Conservation (phyloP, 2,797 vertebrate genomes). For the Artibeus jamaicensis region DNA sequence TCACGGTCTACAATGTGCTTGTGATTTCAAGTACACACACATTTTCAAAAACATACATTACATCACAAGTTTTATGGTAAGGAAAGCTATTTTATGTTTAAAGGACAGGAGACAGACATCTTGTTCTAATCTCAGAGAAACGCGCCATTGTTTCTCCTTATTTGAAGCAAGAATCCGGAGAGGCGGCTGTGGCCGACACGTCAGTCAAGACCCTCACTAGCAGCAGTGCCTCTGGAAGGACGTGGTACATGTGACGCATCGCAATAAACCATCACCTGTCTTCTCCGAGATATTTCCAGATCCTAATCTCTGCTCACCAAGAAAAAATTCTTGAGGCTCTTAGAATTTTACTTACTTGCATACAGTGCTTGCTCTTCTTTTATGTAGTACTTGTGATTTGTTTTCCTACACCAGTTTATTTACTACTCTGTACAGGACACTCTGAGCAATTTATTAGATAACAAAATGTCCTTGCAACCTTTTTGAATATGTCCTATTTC, state of each 20-base stretch:
- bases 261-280: neutral
- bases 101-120: neutral
- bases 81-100: neutral
- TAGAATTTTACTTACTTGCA: neutral
- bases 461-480: neutral
- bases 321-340: neutral
- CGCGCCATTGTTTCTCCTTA: neutral
- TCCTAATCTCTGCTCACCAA: neutral
- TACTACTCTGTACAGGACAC: neutral
- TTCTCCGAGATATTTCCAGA: neutral
- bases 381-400: neutral
- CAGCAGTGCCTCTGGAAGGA: neutral
- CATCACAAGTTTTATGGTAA: neutral
- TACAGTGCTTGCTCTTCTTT: neutral
- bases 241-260: fast-evolving
- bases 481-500: neutral
- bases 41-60: neutral
- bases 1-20: neutral
- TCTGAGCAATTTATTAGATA: neutral
- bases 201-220: neutral
- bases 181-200: neutral
- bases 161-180: neutral
- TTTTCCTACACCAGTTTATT: neutral
- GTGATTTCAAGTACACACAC: neutral
- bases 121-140: neutral